Conservation (phyloP, 2,888 invertebrate genomes). For the Pyralis farinalis region DNA sequence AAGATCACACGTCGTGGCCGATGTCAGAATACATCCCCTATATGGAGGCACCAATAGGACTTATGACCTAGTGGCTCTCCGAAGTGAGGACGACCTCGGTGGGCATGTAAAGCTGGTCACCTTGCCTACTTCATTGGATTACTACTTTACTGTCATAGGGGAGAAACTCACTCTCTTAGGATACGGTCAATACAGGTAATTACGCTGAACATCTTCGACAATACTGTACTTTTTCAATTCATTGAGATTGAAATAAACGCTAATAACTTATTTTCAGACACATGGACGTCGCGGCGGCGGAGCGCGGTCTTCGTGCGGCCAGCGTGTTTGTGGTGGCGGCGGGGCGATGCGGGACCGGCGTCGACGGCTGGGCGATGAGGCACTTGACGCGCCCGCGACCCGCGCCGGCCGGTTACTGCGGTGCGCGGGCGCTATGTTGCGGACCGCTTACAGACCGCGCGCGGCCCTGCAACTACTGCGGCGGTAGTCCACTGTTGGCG, state of each 20-base stretch:
- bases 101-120: constrained; percentile 13
- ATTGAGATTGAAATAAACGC: too few species aligned
- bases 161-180: constrained; percentile 50
- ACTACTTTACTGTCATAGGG: constrained; percentile 46
- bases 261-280: too few species aligned
- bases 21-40: constrained; percentile 50
- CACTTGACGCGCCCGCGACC: constrained; percentile 26
- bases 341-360: constrained; percentile 22
- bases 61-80: constrained; percentile 50
- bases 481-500: constrained; percentile 52
- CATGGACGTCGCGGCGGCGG: constrained; percentile 21
- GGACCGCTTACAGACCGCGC: constrained; percentile 30
- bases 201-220: too few species aligned
- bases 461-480: constrained; percentile 49
- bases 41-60: constrained; percentile 37
- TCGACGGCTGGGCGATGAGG: constrained; percentile 29
- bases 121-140: constrained; percentile 41
- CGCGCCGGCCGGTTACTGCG: constrained; percentile 16
- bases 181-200: constrained; percentile 53
- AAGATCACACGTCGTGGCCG: constrained; percentile 33
- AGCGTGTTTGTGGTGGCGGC: constrained; percentile 23
- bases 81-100: constrained; percentile 32
- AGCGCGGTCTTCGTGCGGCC: constrained; percentile 31
- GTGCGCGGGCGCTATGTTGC: constrained; percentile 31
- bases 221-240: too few species aligned